Evolutionary conservation across 2,113 vertebrate genomes (phyloP).

Genomic region (Petrocephalus zakoni): DNA sequence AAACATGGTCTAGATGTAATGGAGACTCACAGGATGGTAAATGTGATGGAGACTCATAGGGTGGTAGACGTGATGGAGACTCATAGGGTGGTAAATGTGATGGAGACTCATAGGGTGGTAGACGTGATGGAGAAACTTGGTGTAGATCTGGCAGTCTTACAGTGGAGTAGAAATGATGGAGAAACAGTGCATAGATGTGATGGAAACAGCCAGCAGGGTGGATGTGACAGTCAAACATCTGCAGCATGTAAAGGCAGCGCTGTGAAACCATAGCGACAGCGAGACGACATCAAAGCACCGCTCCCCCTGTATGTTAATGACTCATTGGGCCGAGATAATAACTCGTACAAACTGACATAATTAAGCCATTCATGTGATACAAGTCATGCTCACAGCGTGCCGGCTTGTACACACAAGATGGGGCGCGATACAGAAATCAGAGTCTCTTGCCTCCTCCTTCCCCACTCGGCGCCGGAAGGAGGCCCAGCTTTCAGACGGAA

Average conservation of each 20-base stretch:
- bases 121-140: not conserved
- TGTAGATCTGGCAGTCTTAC: not conserved
- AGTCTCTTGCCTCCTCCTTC: not conserved
- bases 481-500: not conserved
- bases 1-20: not conserved
- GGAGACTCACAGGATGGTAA: not conserved
- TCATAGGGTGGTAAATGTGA: not conserved
- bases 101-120: not conserved
- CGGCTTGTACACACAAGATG: slow-evolving; percentile 7
- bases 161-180: not conserved
- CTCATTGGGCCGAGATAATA: slow-evolving; percentile 10
- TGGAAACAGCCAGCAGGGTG: not conserved
- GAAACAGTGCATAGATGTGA: not conserved
- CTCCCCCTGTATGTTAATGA: slow-evolving; percentile 1
- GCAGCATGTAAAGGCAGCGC: not conserved
- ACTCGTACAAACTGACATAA: slow-evolving; percentile 7
- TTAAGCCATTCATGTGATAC: slow-evolving; percentile 13
- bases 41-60: not conserved
- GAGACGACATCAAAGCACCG: not conserved
- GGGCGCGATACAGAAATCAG: not conserved
- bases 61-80: not conserved
- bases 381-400: slow-evolving; percentile 14
- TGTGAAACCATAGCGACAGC: slow-evolving; percentile 6
- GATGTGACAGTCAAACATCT: not conserved
- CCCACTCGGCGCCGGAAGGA: not conserved